Percentiles rank a stretch among this genome's conserved stretches.
Evolutionary conservation across 2,113 vertebrate genomes (phyloP).

Genomic region (Plestiodon gilberti): DNA sequence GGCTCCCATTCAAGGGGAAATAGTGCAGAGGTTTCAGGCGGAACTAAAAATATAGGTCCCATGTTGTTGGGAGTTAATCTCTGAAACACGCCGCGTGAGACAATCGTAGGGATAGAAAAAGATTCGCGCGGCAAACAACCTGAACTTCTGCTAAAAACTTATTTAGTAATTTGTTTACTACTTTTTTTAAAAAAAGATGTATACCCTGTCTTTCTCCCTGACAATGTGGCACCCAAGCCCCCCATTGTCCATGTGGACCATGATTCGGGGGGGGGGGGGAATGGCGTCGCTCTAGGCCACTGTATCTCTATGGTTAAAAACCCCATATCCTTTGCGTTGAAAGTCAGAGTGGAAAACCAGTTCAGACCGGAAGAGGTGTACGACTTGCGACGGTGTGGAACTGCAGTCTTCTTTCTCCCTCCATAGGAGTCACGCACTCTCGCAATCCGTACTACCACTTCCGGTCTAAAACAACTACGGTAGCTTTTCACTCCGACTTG

Average conservation of each 20-base stretch:
- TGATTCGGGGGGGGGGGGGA: too few species aligned
- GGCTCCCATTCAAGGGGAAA: neutral
- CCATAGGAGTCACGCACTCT: neutral
- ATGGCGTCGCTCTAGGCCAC: neutral
- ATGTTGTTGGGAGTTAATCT: neutral
- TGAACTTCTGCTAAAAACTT: neutral
- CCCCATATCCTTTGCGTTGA: neutral
- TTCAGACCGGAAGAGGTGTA: neutral
- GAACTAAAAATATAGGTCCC: neutral
- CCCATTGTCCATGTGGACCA: neutral
- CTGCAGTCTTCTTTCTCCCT: too few species aligned
- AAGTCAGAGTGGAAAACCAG: too few species aligned
- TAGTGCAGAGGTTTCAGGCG: neutral
- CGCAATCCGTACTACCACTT: neutral
- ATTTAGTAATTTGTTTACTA: too few species aligned
- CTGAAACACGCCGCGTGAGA: neutral
- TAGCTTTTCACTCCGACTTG: too few species aligned
- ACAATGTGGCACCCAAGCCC: too few species aligned
- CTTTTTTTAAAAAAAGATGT: too few species aligned
- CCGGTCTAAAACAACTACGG: neutral
- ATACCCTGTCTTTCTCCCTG: too few species aligned
- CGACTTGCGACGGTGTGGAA: neutral
- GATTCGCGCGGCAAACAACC: too few species aligned
- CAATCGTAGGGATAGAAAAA: neutral
- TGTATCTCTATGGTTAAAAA: neutral